phyloP scores from a whole-genome alignment of 2,888 invertebrate species.

The Tinea trinotella region DNA sequence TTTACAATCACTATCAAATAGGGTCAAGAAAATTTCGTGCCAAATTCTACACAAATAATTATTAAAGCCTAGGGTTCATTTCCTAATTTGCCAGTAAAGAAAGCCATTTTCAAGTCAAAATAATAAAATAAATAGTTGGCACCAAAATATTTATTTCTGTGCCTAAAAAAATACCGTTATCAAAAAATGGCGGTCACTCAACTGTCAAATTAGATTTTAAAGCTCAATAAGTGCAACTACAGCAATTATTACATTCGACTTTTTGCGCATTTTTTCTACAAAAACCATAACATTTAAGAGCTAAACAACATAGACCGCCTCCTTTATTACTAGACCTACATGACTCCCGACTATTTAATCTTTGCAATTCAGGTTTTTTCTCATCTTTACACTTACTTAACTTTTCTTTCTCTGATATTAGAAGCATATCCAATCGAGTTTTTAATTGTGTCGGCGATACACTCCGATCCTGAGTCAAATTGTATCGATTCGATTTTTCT shows the following conservation, averaged over 20 bases:
- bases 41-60: background rate
- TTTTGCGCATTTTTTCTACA: conserved; percentile 48
- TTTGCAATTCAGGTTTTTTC: conserved; percentile 38
- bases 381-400: conserved; percentile 17
- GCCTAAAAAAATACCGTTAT: background rate
- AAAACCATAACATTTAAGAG: conserved; percentile 57
- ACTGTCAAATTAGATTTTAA: background rate
- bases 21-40: background rate
- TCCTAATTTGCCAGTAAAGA: background rate
- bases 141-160: background rate
- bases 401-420: conserved; percentile 26
- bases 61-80: background rate
- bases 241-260: conserved; percentile 35
- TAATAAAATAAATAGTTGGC: background rate
- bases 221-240: conserved; percentile 40
- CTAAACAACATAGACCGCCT: conserved; percentile 51
- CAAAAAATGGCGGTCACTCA: background rate
- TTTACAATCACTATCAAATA: too few relatives aligned
- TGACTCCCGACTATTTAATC: conserved; percentile 53
- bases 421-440: conserved; percentile 67
- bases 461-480: conserved; percentile 45
- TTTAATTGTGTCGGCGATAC: conserved; percentile 78
- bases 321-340: conserved; percentile 52
- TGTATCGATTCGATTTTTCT: conserved; percentile 34
- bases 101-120: background rate